Evolutionary conservation across 2,888 invertebrate genomes (phyloP).

Genomic region (Gasteruption jaculator): DNA sequence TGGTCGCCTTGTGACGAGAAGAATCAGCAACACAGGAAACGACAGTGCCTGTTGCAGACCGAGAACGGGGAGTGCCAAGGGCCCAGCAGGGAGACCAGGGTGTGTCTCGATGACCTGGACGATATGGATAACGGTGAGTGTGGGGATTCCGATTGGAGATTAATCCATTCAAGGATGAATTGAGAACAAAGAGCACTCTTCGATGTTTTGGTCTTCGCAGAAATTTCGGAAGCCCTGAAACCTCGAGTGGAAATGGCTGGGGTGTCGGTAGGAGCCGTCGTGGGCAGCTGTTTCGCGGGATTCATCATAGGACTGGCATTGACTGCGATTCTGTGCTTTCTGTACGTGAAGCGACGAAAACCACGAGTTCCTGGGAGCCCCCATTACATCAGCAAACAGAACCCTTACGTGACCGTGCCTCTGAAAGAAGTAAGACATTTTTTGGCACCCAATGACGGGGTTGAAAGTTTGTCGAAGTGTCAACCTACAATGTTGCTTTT

Average conservation of each 20-base stretch:
- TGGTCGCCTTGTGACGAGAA: slow-evolving; percentile 66
- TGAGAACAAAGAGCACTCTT: too few species aligned
- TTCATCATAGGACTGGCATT: slow-evolving; percentile 50
- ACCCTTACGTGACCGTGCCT: slow-evolving; percentile 80
- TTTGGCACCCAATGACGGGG: slow-evolving; percentile 25
- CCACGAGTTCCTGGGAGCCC: slow-evolving; percentile 70
- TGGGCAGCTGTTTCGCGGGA: slow-evolving; percentile 52
- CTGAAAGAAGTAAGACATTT: slow-evolving; percentile 64
- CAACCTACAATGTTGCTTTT: background rate
- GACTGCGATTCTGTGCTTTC: slow-evolving; percentile 51
- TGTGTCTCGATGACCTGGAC: slow-evolving; percentile 57
- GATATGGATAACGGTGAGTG: slow-evolving; percentile 42
- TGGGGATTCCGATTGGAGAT: too few species aligned
- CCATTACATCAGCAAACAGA: slow-evolving; percentile 78
- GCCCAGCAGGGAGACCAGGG: slow-evolving; percentile 63
- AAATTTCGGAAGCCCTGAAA: slow-evolving; percentile 32
- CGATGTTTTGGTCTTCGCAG: slow-evolving; percentile 20
- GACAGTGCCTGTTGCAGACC: slow-evolving; percentile 61
- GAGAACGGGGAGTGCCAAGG: slow-evolving; percentile 66
- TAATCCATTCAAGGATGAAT: too few species aligned
- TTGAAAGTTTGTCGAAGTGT: background rate
- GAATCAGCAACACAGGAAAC: slow-evolving; percentile 65
- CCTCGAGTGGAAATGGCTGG: slow-evolving; percentile 34
- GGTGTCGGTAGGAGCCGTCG: slow-evolving; percentile 56
- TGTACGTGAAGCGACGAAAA: slow-evolving; percentile 52